Conservation (phyloP, 2,888 invertebrate genomes). For the Lumbricus terrestris region DNA sequence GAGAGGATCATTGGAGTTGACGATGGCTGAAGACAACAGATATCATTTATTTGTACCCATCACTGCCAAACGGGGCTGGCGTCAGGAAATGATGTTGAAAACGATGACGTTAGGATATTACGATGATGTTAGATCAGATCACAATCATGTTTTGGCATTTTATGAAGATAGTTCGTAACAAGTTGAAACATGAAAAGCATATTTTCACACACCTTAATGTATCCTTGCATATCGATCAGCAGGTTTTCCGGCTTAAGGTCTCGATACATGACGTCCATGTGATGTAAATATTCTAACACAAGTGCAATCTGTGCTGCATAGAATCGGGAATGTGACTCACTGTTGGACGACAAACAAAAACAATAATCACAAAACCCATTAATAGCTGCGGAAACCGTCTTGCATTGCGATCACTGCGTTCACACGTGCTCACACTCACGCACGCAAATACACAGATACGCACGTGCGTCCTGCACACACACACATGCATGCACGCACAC, state of each 20-base stretch:
- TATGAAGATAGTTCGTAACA: not conserved
- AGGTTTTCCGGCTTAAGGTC: constrained; percentile 98
- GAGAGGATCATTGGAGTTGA: too few relatives aligned
- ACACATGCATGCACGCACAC: too few relatives aligned
- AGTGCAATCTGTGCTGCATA: constrained; percentile 80
- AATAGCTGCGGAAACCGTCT: not conserved
- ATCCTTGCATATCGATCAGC: constrained; percentile 87
- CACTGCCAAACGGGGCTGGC: too few relatives aligned
- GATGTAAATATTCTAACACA: constrained; percentile 98
- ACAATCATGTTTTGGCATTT: not conserved
- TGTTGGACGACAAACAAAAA: constrained; percentile 19
- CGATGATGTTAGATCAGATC: not conserved
- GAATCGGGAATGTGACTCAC: constrained; percentile 45
- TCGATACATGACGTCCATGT: constrained; percentile 95
- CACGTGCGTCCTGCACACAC: not conserved
- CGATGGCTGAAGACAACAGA: too few relatives aligned
- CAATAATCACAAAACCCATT: not conserved
- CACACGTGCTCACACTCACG: not conserved
- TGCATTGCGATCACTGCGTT: too few relatives aligned
- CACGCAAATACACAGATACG: not conserved
- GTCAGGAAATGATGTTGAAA: too few relatives aligned
- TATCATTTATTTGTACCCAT: too few relatives aligned
- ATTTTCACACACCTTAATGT: constrained; percentile 73
- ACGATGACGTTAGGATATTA: too few relatives aligned
- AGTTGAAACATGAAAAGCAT: not conserved